Base-by-base conservation (phyloP, 2,113 vertebrate species). In the Climacteris rufus region DNA sequence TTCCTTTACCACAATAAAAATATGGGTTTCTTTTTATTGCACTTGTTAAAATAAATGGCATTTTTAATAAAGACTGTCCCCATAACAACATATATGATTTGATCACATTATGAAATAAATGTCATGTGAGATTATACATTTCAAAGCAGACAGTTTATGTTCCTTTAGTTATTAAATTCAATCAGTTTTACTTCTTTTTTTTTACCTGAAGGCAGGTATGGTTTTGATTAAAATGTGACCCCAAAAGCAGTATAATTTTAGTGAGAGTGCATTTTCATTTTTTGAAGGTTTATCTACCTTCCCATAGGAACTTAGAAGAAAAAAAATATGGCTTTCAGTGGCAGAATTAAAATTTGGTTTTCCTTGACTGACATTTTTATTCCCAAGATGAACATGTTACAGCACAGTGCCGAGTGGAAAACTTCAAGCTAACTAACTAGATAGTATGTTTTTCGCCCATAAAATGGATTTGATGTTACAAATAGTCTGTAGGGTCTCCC, bases 51-150 rank as follows among this genome's bases (percentile, higher is more conserved):
- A 98, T 97, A 98, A 98, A 98, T 97, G 96, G 96, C 96, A 96
- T 98, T 98, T 98, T 98, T 97, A 98, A 98, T 98, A 97, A 98
- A 97, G 97, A 97, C 89, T 97, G 97, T 97, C 95, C 96, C 97
- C 87, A 96, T 93, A 96, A 97, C 88, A 97, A 97, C 95, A 96
- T 97, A 97, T 95, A 97, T 97, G 97, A 97, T 95, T 87, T 90
- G 95, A 98, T 94, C 97, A 95, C 59, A 89, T 94, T 96, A 97
- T 95, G 92, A 97, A 97, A 98, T 97, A 97, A 97, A 96, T 97
- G 97, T 91, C 94, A 96, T 96, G 91, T 97, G 94, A 97, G 97
- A 97, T 97, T 97, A 96, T 96, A 97, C 75, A 93, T 96, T 97
- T 96, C 94, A 97, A 97, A 97, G 94, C 90, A 91, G 96, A 94